Evolutionary conservation across 1,140 invertebrate species (phyloP).

Genomic region (Pseudomyrmex pallidus): DNA sequence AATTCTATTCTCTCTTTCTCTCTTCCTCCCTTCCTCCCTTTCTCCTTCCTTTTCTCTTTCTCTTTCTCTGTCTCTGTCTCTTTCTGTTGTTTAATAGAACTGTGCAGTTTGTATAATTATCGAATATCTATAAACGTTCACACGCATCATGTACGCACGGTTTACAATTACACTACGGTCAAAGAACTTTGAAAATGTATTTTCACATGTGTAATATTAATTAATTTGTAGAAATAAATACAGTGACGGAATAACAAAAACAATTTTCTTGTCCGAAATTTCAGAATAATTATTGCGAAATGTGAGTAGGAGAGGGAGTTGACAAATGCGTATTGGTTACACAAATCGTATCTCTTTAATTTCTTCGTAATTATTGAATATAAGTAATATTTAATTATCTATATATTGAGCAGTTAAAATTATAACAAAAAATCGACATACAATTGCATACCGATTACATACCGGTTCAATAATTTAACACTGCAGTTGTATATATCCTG

Average conservation of each 20-base stretch:
- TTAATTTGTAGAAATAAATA: conserved; percentile 12
- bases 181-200: conserved; percentile 17
- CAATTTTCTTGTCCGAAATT: conserved; percentile 11
- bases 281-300: conserved; percentile 18
- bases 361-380: too few species aligned
- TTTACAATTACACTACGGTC: neutral
- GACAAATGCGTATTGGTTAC: too few species aligned
- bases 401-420: too few species aligned
- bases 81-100: neutral
- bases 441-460: too few species aligned
- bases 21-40: too few species aligned
- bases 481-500: too few species aligned
- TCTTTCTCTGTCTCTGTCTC: neutral
- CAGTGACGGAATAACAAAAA: conserved; percentile 1
- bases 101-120: neutral
- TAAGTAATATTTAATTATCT: too few species aligned
- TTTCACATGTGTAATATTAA: conserved; percentile 24
- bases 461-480: too few species aligned
- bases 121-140: neutral
- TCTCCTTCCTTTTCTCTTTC: neutral
- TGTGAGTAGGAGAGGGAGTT: too few species aligned
- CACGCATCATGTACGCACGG: neutral
- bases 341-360: too few species aligned
- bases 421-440: too few species aligned
- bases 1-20: neutral